Evolutionary conservation across 2,113 vertebrate genomes (phyloP), one percentile per base, ranked within the genome.

Genomic region (Diadophis punctatus): DNA sequence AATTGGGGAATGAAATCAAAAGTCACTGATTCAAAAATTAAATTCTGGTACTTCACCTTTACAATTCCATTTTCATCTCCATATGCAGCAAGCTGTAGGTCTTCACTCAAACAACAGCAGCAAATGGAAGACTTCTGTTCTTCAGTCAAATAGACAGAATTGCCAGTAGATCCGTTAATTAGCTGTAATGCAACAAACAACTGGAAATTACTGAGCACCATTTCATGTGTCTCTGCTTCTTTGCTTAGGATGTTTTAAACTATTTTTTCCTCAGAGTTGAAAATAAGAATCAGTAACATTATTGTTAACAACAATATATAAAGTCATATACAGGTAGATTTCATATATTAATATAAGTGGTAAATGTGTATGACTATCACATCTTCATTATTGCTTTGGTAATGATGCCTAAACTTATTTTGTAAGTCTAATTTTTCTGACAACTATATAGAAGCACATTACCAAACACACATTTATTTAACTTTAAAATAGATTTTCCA

Each of bases 51-150:
- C 53, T 93, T 22, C 98, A 99, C 99, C 99, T 98, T 97, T 90
- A 99, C 95, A 55, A 96, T 95, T 90, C 99, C 99, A 48, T 97
- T 97, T 86, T 98, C 98, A 34, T 96, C 97, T 80, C 99, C 99
- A 94, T 98, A 97, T 0, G 97, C 98, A 87, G 98, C 96, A 30
- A 96, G 96, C 60, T 96, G 96, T 55, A 97, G 96, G 91, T 97
- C 91, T 48, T 95, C 96, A 95, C 97, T 98, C 91, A 99, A 91
- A 90, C 98, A 98, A 84, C 98, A 98, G 91, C 98, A 98, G 27
- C 98, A 98, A 94, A 99, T 98, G 58, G 97, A 97, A 23, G 97
- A 98, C 0, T 97, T 94, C 95, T 97, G 97, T 51, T 96, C 96
- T 96, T 97, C 97, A 11, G 98, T 98, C 97, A 98, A 97, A 52